Conservation (phyloP, 2,113 vertebrate species). For the Pardalotus punctatus region DNA sequence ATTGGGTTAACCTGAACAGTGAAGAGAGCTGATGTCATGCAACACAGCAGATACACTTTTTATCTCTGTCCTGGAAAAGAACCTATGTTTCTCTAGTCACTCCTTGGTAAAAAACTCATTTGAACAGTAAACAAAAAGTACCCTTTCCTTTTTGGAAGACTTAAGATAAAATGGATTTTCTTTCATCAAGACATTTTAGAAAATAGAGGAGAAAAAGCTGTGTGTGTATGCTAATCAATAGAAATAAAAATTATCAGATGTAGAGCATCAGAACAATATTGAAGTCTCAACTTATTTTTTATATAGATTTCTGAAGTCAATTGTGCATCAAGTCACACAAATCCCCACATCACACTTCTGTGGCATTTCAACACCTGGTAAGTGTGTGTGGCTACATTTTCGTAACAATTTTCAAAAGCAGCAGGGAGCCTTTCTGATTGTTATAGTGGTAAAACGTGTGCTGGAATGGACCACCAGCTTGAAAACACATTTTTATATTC, state of each 20-base stretch:
- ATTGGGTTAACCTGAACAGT: neutral
- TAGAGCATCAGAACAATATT: neutral
- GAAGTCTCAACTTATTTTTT: neutral
- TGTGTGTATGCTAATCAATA: neutral
- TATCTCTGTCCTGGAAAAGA: neutral
- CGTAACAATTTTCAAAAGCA: neutral
- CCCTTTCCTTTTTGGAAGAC: neutral
- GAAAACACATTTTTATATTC: neutral
- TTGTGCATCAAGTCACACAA: neutral
- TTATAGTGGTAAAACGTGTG: neutral
- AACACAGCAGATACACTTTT: neutral
- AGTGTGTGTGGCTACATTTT: neutral
- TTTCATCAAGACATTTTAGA: neutral
- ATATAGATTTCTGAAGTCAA: neutral
- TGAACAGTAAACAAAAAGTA: neutral
- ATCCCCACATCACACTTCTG: neutral
- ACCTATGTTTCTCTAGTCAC: neutral
- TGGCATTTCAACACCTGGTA: neutral
- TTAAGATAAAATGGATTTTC: neutral
- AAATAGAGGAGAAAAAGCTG: fast-evolving
- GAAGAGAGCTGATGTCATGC: neutral
- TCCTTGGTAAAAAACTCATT: neutral
- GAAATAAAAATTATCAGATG: neutral
- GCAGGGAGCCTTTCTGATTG: neutral
- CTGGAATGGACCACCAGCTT: neutral